Base-by-base conservation (phyloP, 2,113 vertebrate genomes). In the Onychostruthus taczanowskii region DNA sequence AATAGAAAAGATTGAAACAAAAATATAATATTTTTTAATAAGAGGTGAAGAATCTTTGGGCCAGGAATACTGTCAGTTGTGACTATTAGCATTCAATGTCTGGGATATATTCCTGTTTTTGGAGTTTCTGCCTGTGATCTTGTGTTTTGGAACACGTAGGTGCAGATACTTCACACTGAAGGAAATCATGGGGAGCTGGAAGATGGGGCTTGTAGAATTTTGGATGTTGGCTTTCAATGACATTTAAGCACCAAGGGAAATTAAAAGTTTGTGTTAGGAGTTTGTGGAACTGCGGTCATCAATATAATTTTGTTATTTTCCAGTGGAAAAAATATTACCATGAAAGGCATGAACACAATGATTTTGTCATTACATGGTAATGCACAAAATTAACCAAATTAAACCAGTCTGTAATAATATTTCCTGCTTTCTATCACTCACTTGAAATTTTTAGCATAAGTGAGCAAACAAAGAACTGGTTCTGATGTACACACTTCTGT, bases 101-200 rank as follows among this genome's bases (percentile, higher is more conserved):
- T 44, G 21, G n/a, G 53, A 37, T 10, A 56, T 13, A 15, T 19
- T 84, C 30, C 18, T 49, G 10, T 58, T 81, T 80, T 9, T 9
- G 1, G 15, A 59, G 13, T 52, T 87, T 68, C 43, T 87, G 26
- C 9, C 27, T 28, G 22, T 8, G 7, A 81, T 47, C 19, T 21
- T 75, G 26, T 0, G 0, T 63, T 90, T 50, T 74, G 61, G 56
- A 66, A 68, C 18, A 72, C 0, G 0, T 5, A 47, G 66, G 6
- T 46, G 16, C 37, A 77, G 41, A 4, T 31, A 41, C 41, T 47
- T 76, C 22, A 16, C 16, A 15, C 7, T 37, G n/a, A 21, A 24
- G 19, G 27, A 76, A 53, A 46, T 2, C 3, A 5, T 0, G 6
- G 17, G 12, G 19, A 31, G 12, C 21, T 81, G 16, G 41, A 69